phyloP scores from a whole-genome alignment of 2,888 invertebrate genomes.

The Tenthredo mesomela region DNA sequence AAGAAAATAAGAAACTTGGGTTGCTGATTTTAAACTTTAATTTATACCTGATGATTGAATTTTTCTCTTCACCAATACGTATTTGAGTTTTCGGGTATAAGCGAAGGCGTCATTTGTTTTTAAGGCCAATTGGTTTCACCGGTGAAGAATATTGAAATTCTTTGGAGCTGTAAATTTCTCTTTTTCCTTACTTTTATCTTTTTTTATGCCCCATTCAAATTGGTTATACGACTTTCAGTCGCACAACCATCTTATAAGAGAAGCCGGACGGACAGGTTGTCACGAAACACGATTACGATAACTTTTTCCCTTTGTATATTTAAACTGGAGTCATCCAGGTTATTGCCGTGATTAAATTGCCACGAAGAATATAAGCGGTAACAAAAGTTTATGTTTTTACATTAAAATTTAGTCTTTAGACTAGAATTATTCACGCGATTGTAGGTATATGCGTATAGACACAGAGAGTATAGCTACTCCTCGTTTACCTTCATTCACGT shows the following conservation, averaged over 20 bases:
- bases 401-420: slow-evolving; percentile 3
- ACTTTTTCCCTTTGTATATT: slow-evolving; percentile 39
- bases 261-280: slow-evolving; percentile 2
- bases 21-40: background rate
- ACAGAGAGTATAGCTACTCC: background rate
- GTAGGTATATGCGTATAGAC: background rate
- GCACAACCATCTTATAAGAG: background rate
- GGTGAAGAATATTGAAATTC: slow-evolving; percentile 16
- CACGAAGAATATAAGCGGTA: slow-evolving; percentile 20
- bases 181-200: background rate
- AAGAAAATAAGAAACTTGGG: background rate
- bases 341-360: slow-evolving; percentile 41
- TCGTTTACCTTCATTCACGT: slow-evolving; percentile 5
- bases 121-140: background rate
- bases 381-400: slow-evolving; percentile 39
- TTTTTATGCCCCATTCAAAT: slow-evolving; percentile 1
- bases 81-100: background rate
- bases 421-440: background rate
- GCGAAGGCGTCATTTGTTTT: background rate
- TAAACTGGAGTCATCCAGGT: slow-evolving; percentile 36
- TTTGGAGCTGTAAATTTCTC: background rate
- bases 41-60: background rate
- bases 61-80: background rate
- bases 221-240: slow-evolving; percentile 24
- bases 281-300: slow-evolving; percentile 39